Conservation (phyloP, 1,140 invertebrate species). For the Pygmarrhopalites habei region DNA sequence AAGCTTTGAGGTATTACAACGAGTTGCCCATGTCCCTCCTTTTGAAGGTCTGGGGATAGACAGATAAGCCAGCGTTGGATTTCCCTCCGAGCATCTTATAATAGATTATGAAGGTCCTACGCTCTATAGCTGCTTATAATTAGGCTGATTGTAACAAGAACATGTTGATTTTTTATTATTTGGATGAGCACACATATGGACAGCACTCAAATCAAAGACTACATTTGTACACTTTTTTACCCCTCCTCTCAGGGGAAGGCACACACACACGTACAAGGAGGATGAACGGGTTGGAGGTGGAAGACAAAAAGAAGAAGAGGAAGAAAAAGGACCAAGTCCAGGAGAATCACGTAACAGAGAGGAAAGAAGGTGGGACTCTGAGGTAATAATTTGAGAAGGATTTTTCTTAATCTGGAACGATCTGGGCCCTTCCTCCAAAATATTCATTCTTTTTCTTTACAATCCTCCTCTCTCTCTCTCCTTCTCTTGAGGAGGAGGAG, state of each 20-base stretch:
- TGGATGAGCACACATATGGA: neutral
- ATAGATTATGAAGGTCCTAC: too few relatives aligned
- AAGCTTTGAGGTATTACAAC: neutral
- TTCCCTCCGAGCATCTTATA: too few relatives aligned
- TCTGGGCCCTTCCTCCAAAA: conserved; percentile 15
- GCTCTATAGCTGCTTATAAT: neutral
- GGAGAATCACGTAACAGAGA: conserved; percentile 19
- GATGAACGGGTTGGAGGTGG: neutral
- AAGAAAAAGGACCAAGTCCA: neutral
- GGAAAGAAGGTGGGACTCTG: conserved; percentile 6
- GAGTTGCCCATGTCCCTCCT: neutral
- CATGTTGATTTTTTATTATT: neutral
- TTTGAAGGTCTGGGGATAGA: neutral
- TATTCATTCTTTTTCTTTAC: too few relatives aligned
- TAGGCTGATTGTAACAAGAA: neutral
- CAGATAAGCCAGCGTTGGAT: too few relatives aligned
- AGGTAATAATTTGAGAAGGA: conserved; percentile 23
- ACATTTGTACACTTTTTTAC: neutral
- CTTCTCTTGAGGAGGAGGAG: too few relatives aligned
- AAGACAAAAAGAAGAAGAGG: neutral
- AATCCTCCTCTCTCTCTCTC: too few relatives aligned
- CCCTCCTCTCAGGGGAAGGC: neutral
- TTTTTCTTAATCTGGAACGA: conserved; percentile 25
- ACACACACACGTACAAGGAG: neutral
- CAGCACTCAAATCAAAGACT: neutral